Percentiles rank a stretch among this genome's conserved stretches.
Conservation (phyloP, 2,888 invertebrate species). For the Phaedon cochleariae region DNA sequence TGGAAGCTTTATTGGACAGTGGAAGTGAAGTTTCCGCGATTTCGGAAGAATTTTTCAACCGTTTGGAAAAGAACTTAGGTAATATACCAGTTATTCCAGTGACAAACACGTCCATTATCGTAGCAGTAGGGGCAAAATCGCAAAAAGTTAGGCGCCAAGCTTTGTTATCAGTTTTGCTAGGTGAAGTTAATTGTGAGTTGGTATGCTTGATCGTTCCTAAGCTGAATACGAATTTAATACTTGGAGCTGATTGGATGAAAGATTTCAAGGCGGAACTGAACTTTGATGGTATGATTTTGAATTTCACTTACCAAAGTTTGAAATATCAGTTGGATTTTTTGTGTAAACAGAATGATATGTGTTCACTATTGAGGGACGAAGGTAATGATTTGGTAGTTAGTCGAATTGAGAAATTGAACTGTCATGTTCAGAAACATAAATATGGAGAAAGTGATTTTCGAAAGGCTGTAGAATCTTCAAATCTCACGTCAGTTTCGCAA, state of each 20-base stretch:
- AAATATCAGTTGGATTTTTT: background rate
- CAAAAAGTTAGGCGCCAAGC: conserved; percentile 3
- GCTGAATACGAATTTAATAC: background rate
- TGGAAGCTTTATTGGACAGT: conserved; percentile 12
- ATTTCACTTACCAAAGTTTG: background rate
- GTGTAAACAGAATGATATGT: background rate
- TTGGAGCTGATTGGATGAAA: background rate
- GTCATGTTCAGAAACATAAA: background rate
- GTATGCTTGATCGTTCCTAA: background rate
- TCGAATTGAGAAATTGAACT: background rate
- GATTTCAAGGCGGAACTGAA: background rate
- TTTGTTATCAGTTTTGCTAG: background rate
- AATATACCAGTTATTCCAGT: conserved; percentile 6
- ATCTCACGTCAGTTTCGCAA: background rate
- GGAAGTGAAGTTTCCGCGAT: conserved; percentile 18
- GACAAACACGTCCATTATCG: background rate
- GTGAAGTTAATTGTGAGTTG: background rate
- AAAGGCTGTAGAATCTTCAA: background rate
- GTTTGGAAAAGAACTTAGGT: background rate
- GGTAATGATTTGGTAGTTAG: background rate
- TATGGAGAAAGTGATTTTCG: background rate
- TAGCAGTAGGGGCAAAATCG: conserved; percentile 12
- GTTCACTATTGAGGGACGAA: background rate
- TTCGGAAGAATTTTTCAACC: conserved; percentile 1
- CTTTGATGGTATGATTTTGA: background rate